Percentiles rank a stretch among this genome's conserved stretches.
Conservation (phyloP, 2,888 invertebrate species). For the Mimachlamys varia region DNA sequence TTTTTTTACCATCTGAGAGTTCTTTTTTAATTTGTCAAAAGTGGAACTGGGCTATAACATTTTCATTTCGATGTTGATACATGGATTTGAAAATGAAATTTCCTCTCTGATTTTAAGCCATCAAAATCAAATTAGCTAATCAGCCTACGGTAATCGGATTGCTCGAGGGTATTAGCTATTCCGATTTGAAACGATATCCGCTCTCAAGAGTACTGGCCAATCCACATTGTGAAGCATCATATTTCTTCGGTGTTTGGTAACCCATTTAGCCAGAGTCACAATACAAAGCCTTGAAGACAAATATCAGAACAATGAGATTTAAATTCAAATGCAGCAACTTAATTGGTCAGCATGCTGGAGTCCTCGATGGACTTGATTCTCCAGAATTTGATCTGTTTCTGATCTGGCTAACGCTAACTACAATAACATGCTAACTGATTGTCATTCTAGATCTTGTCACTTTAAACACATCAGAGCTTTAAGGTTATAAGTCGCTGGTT, state of each 20-base stretch:
- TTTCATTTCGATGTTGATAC: neutral
- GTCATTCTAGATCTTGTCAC: too few relatives aligned
- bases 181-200: neutral
- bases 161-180: neutral
- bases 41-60: neutral
- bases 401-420: too few relatives aligned
- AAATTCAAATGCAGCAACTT: too few relatives aligned
- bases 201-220: neutral
- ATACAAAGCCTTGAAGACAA: too few relatives aligned
- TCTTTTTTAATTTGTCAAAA: neutral
- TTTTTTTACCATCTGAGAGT: neutral
- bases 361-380: too few relatives aligned
- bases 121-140: slow-evolving; percentile 1
- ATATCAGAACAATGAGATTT: too few relatives aligned
- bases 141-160: neutral
- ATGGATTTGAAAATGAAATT: neutral
- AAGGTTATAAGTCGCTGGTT: too few relatives aligned
- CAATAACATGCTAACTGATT: too few relatives aligned
- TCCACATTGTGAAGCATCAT: neutral
- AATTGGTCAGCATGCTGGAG: too few relatives aligned
- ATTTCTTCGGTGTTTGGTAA: neutral
- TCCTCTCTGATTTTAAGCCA: neutral
- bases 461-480: too few relatives aligned
- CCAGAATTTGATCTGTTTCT: too few relatives aligned
- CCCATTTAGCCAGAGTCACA: too few relatives aligned